Evolutionary conservation across 2,888 invertebrate species (phyloP).

Genomic region (Nysson spinosus): DNA sequence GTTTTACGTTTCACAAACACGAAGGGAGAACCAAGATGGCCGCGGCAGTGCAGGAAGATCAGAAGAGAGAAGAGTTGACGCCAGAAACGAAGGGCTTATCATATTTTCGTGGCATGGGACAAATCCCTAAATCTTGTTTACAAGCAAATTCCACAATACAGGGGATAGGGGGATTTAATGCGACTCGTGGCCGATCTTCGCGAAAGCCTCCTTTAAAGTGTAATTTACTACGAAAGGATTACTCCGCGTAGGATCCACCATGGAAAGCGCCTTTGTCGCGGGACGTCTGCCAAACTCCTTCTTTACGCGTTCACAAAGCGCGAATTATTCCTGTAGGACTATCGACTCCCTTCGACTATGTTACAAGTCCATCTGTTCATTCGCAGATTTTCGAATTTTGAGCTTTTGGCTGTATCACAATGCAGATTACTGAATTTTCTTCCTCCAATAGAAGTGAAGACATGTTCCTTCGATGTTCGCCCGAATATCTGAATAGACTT

Average conservation of each 20-base stretch:
- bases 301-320: conserved; percentile 53
- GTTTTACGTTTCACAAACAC: conserved; percentile 77
- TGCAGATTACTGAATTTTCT: no score
- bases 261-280: conserved; percentile 46
- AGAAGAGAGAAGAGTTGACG: conserved; percentile 22
- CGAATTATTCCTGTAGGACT: conserved; percentile 50
- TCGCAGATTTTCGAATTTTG: not conserved
- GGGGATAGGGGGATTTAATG: conserved; percentile 64
- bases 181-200: conserved; percentile 60
- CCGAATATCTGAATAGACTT: no score
- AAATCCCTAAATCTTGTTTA: conserved; percentile 76
- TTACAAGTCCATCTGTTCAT: not conserved
- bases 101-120: conserved; percentile 63
- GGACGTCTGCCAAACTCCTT: conserved; percentile 51
- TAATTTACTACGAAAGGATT: conserved; percentile 74
- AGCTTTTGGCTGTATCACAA: not conserved
- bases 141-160: conserved; percentile 71
- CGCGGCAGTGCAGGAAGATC: not conserved
- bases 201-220: conserved; percentile 66
- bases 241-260: conserved; percentile 50
- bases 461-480: no score
- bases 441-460: no score
- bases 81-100: conserved; percentile 62
- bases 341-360: conserved; percentile 15
- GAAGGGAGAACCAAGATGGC: conserved; percentile 11